Percentiles rank a stretch among this genome's conserved stretches.
Conservation (phyloP, 2,797 vertebrate genomes). For the Cuculus canorus region DNA sequence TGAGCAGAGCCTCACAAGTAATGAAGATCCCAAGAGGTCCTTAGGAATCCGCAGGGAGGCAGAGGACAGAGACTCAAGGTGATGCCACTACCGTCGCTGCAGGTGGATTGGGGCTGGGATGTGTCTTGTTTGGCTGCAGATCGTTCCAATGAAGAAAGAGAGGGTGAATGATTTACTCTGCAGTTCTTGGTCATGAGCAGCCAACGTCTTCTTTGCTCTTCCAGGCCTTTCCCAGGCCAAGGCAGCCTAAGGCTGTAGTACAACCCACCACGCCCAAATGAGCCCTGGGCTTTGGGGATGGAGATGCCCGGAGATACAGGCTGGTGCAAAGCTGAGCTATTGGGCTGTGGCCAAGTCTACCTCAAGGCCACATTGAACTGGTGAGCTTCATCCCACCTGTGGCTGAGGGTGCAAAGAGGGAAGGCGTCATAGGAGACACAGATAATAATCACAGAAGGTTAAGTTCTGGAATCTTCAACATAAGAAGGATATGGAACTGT, state of each 20-base stretch:
- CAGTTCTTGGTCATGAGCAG: background rate
- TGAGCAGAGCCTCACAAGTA: background rate
- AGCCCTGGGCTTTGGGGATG: background rate
- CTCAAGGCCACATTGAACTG: background rate
- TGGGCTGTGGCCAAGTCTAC: background rate
- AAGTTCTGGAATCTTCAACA: too few relatives aligned
- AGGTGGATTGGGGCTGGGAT: background rate
- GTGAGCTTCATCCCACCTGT: background rate
- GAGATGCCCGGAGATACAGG: background rate
- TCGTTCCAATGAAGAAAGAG: background rate
- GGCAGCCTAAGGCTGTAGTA: background rate
- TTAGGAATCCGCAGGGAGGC: background rate
- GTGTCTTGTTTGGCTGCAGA: background rate
- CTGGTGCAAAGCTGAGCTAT: background rate
- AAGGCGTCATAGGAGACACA: background rate
- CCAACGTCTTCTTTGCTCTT: fast-evolving
- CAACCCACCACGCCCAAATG: background rate
- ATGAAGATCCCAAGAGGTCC: background rate
- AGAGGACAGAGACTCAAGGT: background rate
- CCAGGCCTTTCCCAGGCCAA: background rate
- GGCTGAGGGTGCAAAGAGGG: background rate
- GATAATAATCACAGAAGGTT: background rate
- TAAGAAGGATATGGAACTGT: too few relatives aligned
- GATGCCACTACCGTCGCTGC: background rate
- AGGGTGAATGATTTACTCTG: background rate